Evolutionary conservation across 1,140 invertebrate species (phyloP).

Genomic region (Saccostrea echinata): DNA sequence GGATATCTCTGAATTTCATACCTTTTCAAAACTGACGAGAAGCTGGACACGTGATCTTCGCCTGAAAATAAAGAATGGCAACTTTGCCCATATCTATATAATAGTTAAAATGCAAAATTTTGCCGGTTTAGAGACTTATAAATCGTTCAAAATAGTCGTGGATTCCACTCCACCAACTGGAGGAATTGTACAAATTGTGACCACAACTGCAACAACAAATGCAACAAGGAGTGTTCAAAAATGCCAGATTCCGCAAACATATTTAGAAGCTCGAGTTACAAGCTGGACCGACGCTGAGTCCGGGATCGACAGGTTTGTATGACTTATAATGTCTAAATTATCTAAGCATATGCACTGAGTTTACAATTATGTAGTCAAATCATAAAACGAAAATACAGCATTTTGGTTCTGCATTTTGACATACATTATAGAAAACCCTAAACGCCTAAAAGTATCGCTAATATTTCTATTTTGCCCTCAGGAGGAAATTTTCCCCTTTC

Average conservation of each 20-base stretch:
- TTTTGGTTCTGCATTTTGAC: too few relatives aligned
- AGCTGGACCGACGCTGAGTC: neutral
- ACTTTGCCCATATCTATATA: conserved; percentile 44
- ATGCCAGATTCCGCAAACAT: neutral
- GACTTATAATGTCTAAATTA: neutral
- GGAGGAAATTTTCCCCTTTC: too few relatives aligned
- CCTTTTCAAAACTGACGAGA: neutral
- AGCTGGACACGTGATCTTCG: conserved; percentile 35
- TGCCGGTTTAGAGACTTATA: conserved; percentile 35
- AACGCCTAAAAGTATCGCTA: too few relatives aligned
- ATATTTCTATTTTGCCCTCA: too few relatives aligned
- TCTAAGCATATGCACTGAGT: neutral
- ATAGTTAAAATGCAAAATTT: conserved; percentile 51
- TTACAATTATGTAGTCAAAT: neutral
- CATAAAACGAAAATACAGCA: too few relatives aligned
- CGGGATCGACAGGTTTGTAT: neutral
- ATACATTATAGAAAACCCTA: too few relatives aligned
- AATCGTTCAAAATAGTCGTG: conserved; percentile 42
- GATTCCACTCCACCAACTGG: conserved; percentile 55
- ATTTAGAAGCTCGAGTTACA: neutral
- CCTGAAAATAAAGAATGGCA: neutral
- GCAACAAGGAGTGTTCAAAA: neutral
- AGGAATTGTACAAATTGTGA: conserved; percentile 53
- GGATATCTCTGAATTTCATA: conserved; percentile 26
- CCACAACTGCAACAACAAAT: conserved; percentile 24